Evolutionary conservation across 1,140 invertebrate genomes (phyloP), one percentile per base, ranked within the genome.

Genomic region (Neodiprion fabricii): DNA sequence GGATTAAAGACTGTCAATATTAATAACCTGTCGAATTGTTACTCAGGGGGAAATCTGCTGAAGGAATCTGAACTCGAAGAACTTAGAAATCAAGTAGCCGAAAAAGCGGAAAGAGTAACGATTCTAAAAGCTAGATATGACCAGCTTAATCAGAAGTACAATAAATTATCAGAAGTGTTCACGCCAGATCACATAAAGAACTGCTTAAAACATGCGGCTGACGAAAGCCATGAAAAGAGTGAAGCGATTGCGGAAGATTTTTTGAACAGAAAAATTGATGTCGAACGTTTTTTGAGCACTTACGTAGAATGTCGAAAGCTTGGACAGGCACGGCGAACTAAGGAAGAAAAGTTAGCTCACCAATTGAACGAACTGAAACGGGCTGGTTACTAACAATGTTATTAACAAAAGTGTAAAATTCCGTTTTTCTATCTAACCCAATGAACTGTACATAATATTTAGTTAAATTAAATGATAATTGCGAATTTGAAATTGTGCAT

Each of bases 241-340:
- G 95, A 96, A 80, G 85, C 86, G 70, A 92, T 95, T 68, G 94
- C 94, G 0, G 93, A 95, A 74, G 89, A 92, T 76, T 96, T 96
- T 86, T 84, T 96, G 11, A 90, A 91, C 80, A 91, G 93, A 14
- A 91, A 93, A 78, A 91, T 95, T 67, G 93, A 94, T 82, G 92
- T 95, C 10, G 94, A 95, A 77, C 91, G 90, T 48, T 96, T 96
- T 85, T 83, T 95, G 40, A 89, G 90, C 50, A 90, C 91, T 21
- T 95, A 94, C 80, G 90, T 93, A 7, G 91, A 92, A 80, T 92
- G 91, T 74, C 87, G 94, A 78, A 92, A 92, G 70, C 79, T 94
- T 9, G 94, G 93, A 4, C 92, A 95, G 78, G 91, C 91, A 12
- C 89, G 94, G 69, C 91, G 94, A 80, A 93, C 93, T 7, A 93